Conservation (phyloP, 2,797 vertebrate species). For the Cygnus olor region DNA sequence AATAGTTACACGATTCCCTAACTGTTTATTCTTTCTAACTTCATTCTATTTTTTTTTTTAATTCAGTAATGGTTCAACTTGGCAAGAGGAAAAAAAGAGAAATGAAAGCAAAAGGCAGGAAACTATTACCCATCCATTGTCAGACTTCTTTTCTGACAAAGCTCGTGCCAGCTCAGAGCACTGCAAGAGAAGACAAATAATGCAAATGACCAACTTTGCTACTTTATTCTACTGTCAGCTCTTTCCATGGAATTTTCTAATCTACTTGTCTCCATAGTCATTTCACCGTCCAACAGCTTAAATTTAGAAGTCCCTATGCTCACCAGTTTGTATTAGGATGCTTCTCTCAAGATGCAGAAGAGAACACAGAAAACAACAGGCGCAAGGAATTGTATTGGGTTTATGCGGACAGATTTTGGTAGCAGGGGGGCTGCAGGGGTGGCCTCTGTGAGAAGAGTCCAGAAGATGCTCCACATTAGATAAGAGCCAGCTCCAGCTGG, state of each 20-base stretch:
- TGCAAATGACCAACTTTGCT: neutral
- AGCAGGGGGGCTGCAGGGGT: neutral
- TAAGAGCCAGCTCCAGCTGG: neutral
- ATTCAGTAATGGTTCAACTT: neutral
- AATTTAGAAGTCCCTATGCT: neutral
- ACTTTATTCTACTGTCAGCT: neutral
- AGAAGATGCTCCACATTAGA: neutral
- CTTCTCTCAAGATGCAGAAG: neutral
- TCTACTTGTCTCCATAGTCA: neutral
- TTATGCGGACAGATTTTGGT: neutral
- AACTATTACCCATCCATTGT: slow-evolving; percentile 86
- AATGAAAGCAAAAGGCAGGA: neutral
- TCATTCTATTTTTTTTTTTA: neutral
- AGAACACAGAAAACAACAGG: neutral
- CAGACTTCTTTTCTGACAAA: slow-evolving; percentile 85
- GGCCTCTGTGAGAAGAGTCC: neutral
- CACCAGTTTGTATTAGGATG: neutral
- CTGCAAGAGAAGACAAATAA: slow-evolving; percentile 69
- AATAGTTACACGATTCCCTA: neutral
- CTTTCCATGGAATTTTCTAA: neutral
- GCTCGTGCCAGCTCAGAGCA: slow-evolving; percentile 84
- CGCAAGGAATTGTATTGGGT: neutral
- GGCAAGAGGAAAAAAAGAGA: neutral
- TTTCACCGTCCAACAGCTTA: neutral
- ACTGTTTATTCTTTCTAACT: neutral